Evolutionary conservation across 2,113 vertebrate genomes (phyloP).

Genomic region (Gymnogyps californianus): DNA sequence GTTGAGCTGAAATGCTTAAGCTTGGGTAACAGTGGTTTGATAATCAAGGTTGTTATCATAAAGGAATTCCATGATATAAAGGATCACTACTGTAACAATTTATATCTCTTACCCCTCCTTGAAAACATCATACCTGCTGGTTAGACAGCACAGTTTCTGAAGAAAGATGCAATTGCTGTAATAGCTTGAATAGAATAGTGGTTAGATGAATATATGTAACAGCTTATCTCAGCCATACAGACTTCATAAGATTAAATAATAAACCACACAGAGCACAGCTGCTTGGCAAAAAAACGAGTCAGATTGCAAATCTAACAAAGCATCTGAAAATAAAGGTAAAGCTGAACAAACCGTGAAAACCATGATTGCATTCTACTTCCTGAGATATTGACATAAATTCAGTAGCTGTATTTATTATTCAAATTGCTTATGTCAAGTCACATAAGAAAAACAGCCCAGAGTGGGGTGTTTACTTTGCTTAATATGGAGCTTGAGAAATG

Average conservation of each 20-base stretch:
- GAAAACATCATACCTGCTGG: neutral
- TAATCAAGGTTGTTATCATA: neutral
- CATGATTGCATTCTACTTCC: neutral
- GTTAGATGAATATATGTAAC: neutral
- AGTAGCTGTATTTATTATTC: neutral
- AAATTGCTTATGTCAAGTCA: neutral
- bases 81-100: neutral
- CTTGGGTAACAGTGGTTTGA: neutral
- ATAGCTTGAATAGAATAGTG: neutral
- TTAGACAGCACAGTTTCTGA: neutral
- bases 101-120: neutral
- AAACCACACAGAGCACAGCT: neutral
- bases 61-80: neutral
- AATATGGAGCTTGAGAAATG: neutral
- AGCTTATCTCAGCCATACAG: neutral
- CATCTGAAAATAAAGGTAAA: neutral
- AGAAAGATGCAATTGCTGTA: neutral
- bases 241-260: neutral
- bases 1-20: neutral
- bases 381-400: neutral
- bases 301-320: neutral
- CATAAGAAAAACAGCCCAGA: neutral
- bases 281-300: neutral
- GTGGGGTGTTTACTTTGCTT: neutral
- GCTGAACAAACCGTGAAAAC: neutral